Base-by-base conservation (phyloP, 2,797 vertebrate genomes). In the Alca torda region DNA sequence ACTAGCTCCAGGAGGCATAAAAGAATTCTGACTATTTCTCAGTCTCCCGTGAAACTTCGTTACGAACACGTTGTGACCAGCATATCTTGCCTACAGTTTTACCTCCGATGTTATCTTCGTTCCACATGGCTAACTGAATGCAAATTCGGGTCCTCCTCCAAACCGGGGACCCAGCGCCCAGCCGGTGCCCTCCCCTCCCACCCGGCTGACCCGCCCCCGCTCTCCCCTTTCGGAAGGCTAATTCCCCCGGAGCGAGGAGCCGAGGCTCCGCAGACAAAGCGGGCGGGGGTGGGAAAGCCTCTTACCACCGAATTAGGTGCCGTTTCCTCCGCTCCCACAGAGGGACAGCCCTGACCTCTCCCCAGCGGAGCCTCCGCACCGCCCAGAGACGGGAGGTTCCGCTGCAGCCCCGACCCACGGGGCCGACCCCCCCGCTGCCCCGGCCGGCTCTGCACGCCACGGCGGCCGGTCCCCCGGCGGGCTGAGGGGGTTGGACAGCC, bases 281-380 rank as follows among this genome's bases (percentile, higher is more conserved):
- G 74, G 37, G n/a, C 64, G 64, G 81, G 45, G 91, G 53, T 82
- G 79, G 87, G 6, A 91, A 93, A 95, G 93, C 96, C 89, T 85
- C 94, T 95, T 83, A 95, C 72, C 84, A 3, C 25, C 15, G 75
- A 56, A 39, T 57, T 60, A 51, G 19, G 67, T 35, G 91, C 78
- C 84, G 68, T 5, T 76, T 59, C 64, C 91, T 26, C 86, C 3
- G 84, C 84, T 57, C 28, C 43, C 8, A 1, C 4, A 10, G 13
- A 37, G 48, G 7, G 16, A 25, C 63, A 79, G 83, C 83, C 64
- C 82, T 0, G 4, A 20, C 18, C 60, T 9, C 78, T 26, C 30
- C 69, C 12, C 14, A 48, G 20, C 45, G 3, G 25, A 37, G 51
- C 46, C 54, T 30, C 87, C 35, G 53, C 70, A 25, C 25, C 31